phyloP scores from a whole-genome alignment of 2,113 vertebrate genomes.

The Picathartes gymnocephalus region DNA sequence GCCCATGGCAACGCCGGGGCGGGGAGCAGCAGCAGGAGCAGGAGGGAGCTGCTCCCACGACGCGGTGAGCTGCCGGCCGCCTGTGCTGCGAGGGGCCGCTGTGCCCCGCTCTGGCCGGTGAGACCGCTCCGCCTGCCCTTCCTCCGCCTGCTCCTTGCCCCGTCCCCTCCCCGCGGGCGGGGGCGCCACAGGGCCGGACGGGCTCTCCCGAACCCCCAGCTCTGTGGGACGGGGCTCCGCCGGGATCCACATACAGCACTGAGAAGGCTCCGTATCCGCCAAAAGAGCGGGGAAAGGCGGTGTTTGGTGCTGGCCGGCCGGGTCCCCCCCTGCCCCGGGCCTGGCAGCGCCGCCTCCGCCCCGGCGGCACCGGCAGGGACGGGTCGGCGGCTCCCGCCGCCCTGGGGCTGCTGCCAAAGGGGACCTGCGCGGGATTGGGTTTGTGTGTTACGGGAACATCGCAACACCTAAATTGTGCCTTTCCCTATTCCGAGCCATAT shows the following conservation, averaged over 20 bases:
- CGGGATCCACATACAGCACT: accelerated
- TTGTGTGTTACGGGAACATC: neutral
- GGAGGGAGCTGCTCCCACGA: neutral
- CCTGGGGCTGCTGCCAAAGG: accelerated
- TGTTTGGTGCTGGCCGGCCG: neutral
- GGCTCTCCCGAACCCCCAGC: accelerated
- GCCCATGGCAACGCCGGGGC: neutral
- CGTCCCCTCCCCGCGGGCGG: neutral
- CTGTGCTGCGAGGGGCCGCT: neutral
- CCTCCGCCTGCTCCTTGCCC: neutral
- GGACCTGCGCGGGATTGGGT: accelerated
- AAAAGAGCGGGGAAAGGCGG: accelerated
- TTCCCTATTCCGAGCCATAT: accelerated
- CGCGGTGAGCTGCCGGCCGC: neutral
- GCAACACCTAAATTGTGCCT: too few relatives aligned
- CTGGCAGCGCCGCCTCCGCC: neutral
- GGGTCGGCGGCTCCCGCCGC: neutral
- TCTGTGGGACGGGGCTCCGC: accelerated
- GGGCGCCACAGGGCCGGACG: neutral
- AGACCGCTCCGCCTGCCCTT: neutral
- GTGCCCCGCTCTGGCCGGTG: neutral
- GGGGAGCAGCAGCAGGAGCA: neutral
- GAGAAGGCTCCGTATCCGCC: accelerated
- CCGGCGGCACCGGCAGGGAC: accelerated
- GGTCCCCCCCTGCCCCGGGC: too few relatives aligned